phyloP scores from a whole-genome alignment of 2,113 vertebrate genomes.

The Capreolus pygargus region DNA sequence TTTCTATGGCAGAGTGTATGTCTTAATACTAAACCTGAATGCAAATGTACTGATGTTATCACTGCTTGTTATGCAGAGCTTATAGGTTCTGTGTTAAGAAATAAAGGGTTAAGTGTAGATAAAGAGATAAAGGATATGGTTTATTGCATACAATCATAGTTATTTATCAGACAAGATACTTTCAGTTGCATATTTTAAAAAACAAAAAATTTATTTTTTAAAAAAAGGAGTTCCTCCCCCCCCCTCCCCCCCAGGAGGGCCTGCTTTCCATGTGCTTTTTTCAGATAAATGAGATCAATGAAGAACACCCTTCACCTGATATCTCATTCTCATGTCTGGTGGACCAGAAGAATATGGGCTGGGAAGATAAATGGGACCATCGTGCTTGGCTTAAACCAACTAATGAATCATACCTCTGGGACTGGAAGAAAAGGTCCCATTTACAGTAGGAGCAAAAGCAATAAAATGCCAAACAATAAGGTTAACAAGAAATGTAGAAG shows the following conservation, averaged over 20 bases:
- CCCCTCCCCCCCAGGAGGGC: too few species aligned
- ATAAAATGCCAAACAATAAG: slow-evolving; percentile 25
- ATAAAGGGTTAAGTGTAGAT: neutral
- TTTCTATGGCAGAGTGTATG: neutral
- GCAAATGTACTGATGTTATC: neutral
- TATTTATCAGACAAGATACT: neutral
- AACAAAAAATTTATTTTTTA: neutral
- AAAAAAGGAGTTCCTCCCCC: neutral
- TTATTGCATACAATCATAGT: neutral
- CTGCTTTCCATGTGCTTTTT: neutral
- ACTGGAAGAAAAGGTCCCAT: neutral
- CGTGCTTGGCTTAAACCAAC: neutral
- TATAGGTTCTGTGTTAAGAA: neutral
- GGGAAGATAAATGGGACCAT: neutral
- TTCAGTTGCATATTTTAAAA: neutral
- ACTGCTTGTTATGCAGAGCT: neutral
- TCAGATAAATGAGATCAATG: neutral
- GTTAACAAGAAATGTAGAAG: neutral
- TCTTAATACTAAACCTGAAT: neutral
- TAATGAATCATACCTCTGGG: neutral
- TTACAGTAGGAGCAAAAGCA: neutral
- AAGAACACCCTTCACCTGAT: neutral
- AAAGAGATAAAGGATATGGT: neutral
- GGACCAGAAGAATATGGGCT: neutral
- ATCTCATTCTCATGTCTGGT: neutral